Conservation (phyloP, 2,113 vertebrate species). For the Phycodurus eques region DNA sequence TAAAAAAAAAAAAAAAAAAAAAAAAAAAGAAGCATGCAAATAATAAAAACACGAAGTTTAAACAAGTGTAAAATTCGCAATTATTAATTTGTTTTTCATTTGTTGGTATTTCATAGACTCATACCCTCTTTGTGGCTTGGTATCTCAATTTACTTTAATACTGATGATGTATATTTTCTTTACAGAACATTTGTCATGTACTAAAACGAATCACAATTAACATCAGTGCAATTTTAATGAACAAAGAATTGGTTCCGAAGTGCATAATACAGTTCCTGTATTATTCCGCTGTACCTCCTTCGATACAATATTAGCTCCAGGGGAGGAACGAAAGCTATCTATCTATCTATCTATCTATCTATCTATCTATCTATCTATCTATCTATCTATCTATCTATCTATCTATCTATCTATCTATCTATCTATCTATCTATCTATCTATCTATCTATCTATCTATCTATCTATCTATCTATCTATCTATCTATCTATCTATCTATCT, state of each 20-base stretch:
- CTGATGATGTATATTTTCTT: background rate
- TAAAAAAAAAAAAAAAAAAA: background rate
- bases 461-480: conserved; percentile 1
- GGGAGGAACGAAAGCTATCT: conserved; percentile 60
- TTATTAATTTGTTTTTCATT: background rate
- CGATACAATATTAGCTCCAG: conserved; percentile 40
- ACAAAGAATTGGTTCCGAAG: too few relatives aligned
- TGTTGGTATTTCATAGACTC: background rate
- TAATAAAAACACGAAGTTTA: background rate
- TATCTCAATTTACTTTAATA: background rate
- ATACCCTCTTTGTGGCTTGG: background rate
- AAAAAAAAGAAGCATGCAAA: too few relatives aligned
- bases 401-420: conserved; percentile 3
- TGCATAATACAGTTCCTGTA: too few relatives aligned
- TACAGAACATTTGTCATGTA: too few relatives aligned
- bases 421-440: background rate
- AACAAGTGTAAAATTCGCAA: background rate
- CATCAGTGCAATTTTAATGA: too few relatives aligned
- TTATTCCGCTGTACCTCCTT: too few relatives aligned
- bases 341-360: conserved; percentile 19
- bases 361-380: conserved; percentile 26
- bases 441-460: conserved; percentile 7
- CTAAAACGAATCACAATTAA: too few relatives aligned
- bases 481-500: background rate
- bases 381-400: conserved; percentile 28